Conservation (phyloP, 2,797 vertebrate genomes). For the Amblyopsis hoosieri region DNA sequence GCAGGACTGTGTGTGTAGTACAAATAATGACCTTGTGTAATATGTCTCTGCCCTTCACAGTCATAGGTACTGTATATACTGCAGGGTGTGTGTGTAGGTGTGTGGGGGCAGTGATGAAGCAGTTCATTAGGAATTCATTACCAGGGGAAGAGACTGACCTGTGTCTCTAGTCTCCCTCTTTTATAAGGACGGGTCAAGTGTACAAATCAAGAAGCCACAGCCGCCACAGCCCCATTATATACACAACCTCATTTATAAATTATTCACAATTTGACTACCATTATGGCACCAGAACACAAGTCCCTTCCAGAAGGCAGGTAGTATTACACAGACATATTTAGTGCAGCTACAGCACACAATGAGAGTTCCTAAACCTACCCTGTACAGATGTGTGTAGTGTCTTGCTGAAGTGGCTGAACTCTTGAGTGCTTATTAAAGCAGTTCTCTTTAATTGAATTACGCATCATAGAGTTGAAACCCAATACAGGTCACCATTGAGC, state of each 20-base stretch:
- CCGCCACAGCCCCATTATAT: background rate
- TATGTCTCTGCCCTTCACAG: constrained; percentile 6
- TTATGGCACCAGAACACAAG: background rate
- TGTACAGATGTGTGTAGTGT: background rate
- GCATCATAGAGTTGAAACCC: constrained; percentile 15
- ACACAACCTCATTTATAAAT: constrained; percentile 1
- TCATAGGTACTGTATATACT: background rate
- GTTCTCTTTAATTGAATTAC: constrained; percentile 44
- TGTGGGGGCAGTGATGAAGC: constrained; percentile 4
- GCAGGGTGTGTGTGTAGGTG: constrained; percentile 8
- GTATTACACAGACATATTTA: background rate
- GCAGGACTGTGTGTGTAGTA: constrained; percentile 11
- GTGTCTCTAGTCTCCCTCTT: constrained; percentile 1
- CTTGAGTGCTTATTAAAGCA: constrained; percentile 6
- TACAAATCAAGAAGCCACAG: background rate
- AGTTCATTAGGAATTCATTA: constrained; percentile 53
- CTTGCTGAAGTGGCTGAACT: constrained; percentile 13
- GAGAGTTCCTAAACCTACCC: too few species aligned
- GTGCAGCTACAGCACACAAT: background rate
- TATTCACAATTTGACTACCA: background rate
- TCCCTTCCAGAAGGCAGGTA: background rate
- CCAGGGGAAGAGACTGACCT: constrained; percentile 14
- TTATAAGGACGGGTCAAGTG: constrained; percentile 30
- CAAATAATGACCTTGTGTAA: constrained; percentile 8
- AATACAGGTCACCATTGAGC: constrained; percentile 37